Evolutionary conservation across 2,888 invertebrate genomes (phyloP).

Genomic region (Drosophila longiperda): DNA sequence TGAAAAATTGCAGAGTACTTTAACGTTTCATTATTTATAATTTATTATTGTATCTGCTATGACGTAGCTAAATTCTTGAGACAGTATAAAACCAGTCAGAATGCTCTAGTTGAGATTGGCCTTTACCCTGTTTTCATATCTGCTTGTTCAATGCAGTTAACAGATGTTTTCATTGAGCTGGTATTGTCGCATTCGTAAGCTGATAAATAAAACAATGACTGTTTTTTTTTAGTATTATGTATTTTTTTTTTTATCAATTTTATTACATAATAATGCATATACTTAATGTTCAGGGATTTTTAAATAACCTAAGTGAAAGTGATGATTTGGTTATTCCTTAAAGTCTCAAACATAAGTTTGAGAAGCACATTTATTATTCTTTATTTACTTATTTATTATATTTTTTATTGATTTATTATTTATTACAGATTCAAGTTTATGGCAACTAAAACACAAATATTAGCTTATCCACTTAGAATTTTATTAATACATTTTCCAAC

Average conservation of each 20-base stretch:
- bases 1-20: not conserved
- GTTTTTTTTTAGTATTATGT: too few relatives aligned
- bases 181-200: not conserved
- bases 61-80: not conserved
- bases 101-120: not conserved
- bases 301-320: not conserved
- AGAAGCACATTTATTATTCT: not conserved
- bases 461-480: not conserved
- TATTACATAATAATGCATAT: not conserved
- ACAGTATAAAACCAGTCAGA: not conserved
- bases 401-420: not conserved
- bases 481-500: not conserved
- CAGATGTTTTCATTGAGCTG: not conserved
- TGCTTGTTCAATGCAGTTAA: not conserved
- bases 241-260: not conserved
- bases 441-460: not conserved
- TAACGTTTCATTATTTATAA: too few relatives aligned
- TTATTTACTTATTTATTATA: not conserved
- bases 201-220: not conserved
- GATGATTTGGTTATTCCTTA: not conserved
- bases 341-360: not conserved
- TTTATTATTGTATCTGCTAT: constrained; percentile 3
- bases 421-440: not conserved
- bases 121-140: not conserved
- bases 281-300: not conserved